Conservation (phyloP, 2,113 vertebrate genomes). For the Phoenicopterus ruber region DNA sequence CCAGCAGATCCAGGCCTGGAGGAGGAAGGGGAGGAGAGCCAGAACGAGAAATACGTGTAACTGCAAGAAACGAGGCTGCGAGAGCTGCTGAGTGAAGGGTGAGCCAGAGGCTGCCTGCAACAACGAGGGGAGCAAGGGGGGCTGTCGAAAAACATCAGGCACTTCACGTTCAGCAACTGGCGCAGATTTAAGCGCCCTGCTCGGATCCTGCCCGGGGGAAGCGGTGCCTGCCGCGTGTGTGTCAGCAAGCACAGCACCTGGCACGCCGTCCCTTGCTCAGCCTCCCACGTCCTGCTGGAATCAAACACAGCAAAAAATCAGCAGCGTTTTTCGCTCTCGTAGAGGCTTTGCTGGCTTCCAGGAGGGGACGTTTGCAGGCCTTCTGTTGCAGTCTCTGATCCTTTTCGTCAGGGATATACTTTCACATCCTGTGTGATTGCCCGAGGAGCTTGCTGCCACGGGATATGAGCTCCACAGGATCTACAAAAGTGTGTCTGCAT, state of each 20-base stretch:
- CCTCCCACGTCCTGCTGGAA: neutral
- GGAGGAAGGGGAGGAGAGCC: neutral
- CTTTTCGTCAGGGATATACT: neutral
- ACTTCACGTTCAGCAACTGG: fast-evolving
- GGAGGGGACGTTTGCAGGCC: neutral
- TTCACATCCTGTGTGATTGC: neutral
- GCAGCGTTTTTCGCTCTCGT: fast-evolving
- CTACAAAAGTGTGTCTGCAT: neutral
- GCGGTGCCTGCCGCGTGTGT: neutral
- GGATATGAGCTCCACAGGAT: neutral
- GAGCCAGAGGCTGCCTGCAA: neutral
- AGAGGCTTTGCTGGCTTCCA: neutral
- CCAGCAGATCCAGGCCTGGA: neutral
- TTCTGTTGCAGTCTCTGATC: neutral
- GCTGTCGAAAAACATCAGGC: neutral
- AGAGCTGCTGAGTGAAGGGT: neutral
- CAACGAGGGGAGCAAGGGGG: neutral
- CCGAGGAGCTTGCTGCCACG: neutral
- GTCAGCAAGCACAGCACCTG: neutral
- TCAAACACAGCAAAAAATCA: neutral
- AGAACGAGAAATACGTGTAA: neutral
- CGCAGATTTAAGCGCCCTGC: neutral
- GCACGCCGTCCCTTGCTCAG: neutral
- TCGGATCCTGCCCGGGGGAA: neutral
- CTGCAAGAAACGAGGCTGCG: fast-evolving